Evolutionary conservation across 1,140 invertebrate genomes (phyloP), one percentile per base, ranked within the genome.

Genomic region (Phenacoccus solenopsis): DNA sequence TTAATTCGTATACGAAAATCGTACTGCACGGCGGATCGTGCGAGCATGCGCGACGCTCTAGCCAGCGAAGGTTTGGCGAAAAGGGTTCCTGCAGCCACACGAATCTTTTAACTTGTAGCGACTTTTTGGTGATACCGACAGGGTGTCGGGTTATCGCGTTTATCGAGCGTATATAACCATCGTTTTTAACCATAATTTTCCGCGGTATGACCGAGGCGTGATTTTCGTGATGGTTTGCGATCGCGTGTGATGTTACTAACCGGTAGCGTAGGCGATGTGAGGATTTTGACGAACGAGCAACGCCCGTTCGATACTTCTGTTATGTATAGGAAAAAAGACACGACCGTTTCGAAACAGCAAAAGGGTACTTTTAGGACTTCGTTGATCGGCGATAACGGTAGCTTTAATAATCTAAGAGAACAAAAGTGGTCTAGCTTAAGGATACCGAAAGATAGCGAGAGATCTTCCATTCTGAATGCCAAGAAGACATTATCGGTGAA

Each of bases 371-470:
- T 73, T 30, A 12, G 73, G 5, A 72, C 72, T 49, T 73, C 72
- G 1, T 32, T 75, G 24, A 69, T 73, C 16, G 71, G 73, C 12
- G 68, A 70, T 30, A 73, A 74, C 30, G 4, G 3, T n/a, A 70
- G 71, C 12, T 73, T 73, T 20, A 69, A 70, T 1, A 67, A 72
- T 57, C 27, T 59, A 16, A 73, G 72, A 13, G 64, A 67, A 25
- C 71, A 74, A 38, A 74, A 73, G 68, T 75, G 74, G 74, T 74
- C 73, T 25, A 72, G 71, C 67, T 72, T 75, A 20, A 57, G 71
- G 32, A 69, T 73, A 21, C 64, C 70, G 10, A 32, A 68, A 1
- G 70, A 70, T 7, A 67, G 30, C 1, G 57, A 73, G 27, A 73
- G 72, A 67, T 68, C 70, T 12, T 74, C 74, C 4, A 16, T 2